Evolutionary conservation across 2,888 invertebrate species (phyloP), one percentile per base, ranked within the genome.

Genomic region (Tryphoninae sp.): DNA sequence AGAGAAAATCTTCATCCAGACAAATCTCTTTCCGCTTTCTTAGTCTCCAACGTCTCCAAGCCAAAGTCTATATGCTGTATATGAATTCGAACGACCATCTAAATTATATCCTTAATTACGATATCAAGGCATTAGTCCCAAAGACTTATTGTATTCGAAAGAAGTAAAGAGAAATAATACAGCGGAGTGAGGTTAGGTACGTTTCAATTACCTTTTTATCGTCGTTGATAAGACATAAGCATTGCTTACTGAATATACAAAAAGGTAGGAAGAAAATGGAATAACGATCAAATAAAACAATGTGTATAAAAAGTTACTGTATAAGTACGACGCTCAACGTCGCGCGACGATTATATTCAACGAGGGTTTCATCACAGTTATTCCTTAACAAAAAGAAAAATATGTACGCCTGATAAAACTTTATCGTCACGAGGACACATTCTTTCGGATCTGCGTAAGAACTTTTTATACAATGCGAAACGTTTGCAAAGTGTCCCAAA

Each of bases 261-360:
- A 55, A 19, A 19, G 16, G 8, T 55, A 55, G 9, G 16, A 53
- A 40, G 59, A 67, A 73, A 42, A 45, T 76, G 72, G 81, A 82
- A 82, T 75, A 82, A 53, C 78, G 78, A 75, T 78, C 79, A 73
- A 82, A 82, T 78, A 82, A 79, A 82, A 78, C 51, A 76, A 76
- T 65, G 62, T 82, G 76, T 82, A 78, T 79, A 75, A 82, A 81
- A 82, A 79, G 16, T 68, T 55, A 78, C 68, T 79, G 82, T 72
- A 61, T 53, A 73, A 68, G 75, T 65, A 81, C 81, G 74, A 72
- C 82, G 82, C 62, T 79, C 79, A 76, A 82, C 78, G 75, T 71
- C 81, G 81, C 58, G 68, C 78, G 59, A 74, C 75, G 64, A 61
- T 55, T 59, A 58, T 71, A 51, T 55, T 75, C 61, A 53, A 74